Conservation (phyloP, 2,113 vertebrate species). For the Prietella phreatophila region DNA sequence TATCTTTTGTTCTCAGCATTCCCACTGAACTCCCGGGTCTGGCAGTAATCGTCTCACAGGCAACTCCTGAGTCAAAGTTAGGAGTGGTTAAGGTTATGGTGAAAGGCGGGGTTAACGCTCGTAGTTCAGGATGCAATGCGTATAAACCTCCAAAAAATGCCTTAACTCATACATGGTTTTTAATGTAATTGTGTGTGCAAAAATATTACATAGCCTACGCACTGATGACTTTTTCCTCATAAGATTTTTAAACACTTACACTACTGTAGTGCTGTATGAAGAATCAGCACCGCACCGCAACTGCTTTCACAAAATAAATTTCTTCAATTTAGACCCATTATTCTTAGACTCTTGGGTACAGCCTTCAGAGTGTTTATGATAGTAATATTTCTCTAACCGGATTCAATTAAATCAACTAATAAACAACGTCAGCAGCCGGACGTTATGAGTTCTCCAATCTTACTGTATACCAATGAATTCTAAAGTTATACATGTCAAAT, state of each 20-base stretch:
- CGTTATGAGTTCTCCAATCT: not conserved
- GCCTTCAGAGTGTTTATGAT: not conserved
- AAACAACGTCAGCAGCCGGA: not conserved
- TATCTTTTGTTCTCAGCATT: not conserved
- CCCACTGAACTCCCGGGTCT: not conserved
- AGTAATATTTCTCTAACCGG: not conserved
- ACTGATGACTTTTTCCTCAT: not conserved
- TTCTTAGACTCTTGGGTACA: not conserved
- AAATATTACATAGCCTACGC: not conserved
- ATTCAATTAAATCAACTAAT: not conserved
- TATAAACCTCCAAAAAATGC: not conserved
- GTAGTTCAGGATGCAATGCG: not conserved
- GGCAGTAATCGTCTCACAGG: not conserved
- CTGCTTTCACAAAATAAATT: no score
- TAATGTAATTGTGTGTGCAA: not conserved
- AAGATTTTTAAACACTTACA: no score
- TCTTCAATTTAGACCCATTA: not conserved
- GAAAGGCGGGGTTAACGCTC: conserved; percentile 2
- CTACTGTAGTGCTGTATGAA: not conserved
- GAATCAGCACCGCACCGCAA: no score
- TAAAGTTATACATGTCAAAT: not conserved
- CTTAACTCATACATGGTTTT: not conserved
- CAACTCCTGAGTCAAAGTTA: conserved; percentile 21
- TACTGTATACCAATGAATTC: not conserved
- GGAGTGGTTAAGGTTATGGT: conserved; percentile 17